These are phyloP conservation scores for Trichogramma evanescens DNA, from an alignment of 2,888 invertebrate species.

Conservation along the genomic window DNA sequence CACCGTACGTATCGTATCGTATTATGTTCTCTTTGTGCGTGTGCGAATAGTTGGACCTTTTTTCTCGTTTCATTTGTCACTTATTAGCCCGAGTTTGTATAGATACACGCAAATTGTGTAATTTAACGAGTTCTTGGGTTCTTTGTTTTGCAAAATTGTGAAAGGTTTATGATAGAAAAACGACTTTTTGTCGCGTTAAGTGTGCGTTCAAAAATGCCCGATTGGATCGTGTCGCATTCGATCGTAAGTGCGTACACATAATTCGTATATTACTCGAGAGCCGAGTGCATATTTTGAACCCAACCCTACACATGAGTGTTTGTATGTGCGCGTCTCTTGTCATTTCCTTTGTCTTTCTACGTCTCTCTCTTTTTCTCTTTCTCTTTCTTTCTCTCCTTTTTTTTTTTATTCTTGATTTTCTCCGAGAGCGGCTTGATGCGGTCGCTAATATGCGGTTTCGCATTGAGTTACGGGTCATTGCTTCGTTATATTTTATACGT, in stretches of 20 bases:
- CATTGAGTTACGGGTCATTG: constrained; percentile 2
- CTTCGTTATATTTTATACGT: not conserved
- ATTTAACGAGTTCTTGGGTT: no score
- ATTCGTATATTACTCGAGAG: no score
- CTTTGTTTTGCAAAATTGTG: no score
- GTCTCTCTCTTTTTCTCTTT: not conserved
- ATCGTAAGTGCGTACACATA: no score
- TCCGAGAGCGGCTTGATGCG: not conserved
- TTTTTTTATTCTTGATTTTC: not conserved
- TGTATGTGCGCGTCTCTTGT: not conserved
- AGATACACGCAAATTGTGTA: no score
- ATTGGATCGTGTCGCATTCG: no score
- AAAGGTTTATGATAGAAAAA: no score
- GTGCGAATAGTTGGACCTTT: not conserved
- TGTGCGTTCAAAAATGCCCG: no score
- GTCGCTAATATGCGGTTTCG: not conserved
- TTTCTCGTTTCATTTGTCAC: constrained; percentile 20
- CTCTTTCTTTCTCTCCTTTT: not conserved
- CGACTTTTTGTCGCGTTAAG: no score
- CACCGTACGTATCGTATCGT: not conserved
- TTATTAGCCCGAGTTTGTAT: constrained; percentile 11
- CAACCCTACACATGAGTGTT: no score
- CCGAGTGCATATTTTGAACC: no score
- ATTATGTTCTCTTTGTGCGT: constrained; percentile 2
- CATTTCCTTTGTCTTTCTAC: constrained; percentile 14